These are phyloP conservation scores for Diadegma fenestrale DNA, from an alignment of 2,888 invertebrate species.

Conservation along the genomic window DNA sequence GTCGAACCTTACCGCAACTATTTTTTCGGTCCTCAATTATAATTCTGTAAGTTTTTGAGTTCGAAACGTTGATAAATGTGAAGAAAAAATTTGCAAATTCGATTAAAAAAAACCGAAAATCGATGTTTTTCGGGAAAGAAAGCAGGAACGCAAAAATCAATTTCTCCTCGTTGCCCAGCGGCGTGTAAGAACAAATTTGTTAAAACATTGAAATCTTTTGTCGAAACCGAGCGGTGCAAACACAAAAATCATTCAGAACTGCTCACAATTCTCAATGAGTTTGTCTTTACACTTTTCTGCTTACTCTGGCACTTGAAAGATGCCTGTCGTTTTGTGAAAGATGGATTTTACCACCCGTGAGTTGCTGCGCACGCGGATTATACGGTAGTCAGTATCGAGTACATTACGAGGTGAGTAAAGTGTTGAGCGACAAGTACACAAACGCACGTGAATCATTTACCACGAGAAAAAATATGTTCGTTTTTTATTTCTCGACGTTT, in stretches of 20 bases:
- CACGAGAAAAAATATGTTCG: slow-evolving; percentile 6
- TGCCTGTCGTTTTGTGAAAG: not conserved
- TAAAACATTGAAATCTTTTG: not conserved
- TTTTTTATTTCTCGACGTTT: slow-evolving; percentile 20
- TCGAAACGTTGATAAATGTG: too few relatives aligned
- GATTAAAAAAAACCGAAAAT: not conserved
- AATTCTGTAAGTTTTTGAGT: too few relatives aligned
- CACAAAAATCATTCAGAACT: not conserved
- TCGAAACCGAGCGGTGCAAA: not conserved
- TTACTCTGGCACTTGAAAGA: slow-evolving; percentile 9
- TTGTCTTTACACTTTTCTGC: not conserved
- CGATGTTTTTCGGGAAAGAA: not conserved
- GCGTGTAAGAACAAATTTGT: not conserved
- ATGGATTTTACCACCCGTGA: slow-evolving; percentile 46
- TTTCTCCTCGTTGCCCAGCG: not conserved
- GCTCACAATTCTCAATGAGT: slow-evolving; percentile 3
- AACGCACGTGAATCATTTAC: not conserved
- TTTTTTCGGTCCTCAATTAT: too few relatives aligned
- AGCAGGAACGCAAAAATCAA: not conserved
- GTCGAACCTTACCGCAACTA: too few relatives aligned
- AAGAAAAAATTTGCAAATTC: too few relatives aligned
- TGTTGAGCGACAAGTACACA: slow-evolving; percentile 41
- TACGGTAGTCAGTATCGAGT: slow-evolving; percentile 37
- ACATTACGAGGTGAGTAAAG: slow-evolving; percentile 49
- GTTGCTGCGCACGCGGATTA: slow-evolving; percentile 24